Evolutionary conservation across 30 jellyfish, hydroid and myxozoan species (phyloP).

Genomic region (Catostylus mosaicus): DNA sequence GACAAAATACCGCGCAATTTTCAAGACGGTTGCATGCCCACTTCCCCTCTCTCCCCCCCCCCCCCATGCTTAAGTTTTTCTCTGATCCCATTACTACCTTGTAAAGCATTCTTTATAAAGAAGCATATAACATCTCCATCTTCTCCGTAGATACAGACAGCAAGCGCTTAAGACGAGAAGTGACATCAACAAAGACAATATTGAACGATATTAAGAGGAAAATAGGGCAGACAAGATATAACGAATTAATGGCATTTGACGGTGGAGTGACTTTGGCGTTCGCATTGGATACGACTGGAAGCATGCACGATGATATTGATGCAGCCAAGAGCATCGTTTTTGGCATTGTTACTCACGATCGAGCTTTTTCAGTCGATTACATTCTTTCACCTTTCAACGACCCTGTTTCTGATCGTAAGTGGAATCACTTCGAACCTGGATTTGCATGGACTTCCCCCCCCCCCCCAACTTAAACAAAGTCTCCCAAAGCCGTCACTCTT

Average conservation of each 20-base stretch:
- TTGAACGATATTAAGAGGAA: constrained; percentile 19
- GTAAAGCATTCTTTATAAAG: too few relatives aligned
- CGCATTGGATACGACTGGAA: constrained; percentile 82
- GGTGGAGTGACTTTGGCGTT: constrained; percentile 80
- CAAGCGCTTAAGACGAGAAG: constrained; percentile 7
- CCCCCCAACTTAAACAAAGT: too few relatives aligned
- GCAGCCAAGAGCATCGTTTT: constrained; percentile 66
- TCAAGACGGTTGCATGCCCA: too few relatives aligned
- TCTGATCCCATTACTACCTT: too few relatives aligned
- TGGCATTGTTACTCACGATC: constrained; percentile 39
- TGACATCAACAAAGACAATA: background rate
- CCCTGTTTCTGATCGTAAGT: constrained; percentile 55
- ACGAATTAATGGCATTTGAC: constrained; percentile 60
- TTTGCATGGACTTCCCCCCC: too few relatives aligned
- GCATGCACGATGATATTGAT: constrained; percentile 70
- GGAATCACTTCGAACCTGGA: background rate
- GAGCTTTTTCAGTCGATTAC: constrained; percentile 75
- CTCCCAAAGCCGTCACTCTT: too few relatives aligned
- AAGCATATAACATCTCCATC: too few relatives aligned
- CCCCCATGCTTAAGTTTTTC: too few relatives aligned
- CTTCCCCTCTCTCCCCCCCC: too few relatives aligned
- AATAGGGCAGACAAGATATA: constrained; percentile 46
- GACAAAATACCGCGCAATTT: too few relatives aligned
- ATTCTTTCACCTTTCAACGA: constrained; percentile 84
- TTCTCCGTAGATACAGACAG: background rate